Conservation (phyloP, 2,888 invertebrate genomes). For the Anthoptus insignis region DNA sequence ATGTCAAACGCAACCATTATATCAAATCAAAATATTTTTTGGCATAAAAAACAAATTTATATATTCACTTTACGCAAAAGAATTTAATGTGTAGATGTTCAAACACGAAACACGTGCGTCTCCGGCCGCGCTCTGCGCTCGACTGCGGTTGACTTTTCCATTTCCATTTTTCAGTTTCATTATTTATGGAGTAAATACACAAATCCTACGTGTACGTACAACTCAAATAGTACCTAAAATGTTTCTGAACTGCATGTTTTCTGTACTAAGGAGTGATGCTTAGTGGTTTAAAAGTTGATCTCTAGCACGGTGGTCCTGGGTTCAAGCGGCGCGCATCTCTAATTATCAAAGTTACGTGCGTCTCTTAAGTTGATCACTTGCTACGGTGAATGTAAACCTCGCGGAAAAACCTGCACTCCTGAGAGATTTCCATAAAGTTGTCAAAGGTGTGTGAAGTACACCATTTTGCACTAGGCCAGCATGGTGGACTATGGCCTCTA, state of each 20-base stretch:
- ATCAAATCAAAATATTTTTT: slow-evolving; percentile 2
- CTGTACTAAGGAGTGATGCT: not conserved
- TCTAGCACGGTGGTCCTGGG: no score
- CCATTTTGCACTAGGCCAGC: no score
- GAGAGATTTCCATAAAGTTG: no score
- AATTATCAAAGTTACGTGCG: no score
- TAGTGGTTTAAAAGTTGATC: no score
- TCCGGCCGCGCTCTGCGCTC: slow-evolving; percentile 70
- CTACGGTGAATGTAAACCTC: no score
- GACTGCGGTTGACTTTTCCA: slow-evolving; percentile 71
- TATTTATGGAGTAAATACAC: slow-evolving; percentile 47
- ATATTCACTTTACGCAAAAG: slow-evolving; percentile 54
- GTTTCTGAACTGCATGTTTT: slow-evolving; percentile 2
- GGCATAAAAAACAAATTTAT: slow-evolving; percentile 16
- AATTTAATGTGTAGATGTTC: slow-evolving; percentile 49
- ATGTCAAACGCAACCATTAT: no score
- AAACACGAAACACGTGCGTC: slow-evolving; percentile 60
- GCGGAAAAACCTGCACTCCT: no score
- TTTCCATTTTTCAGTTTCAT: slow-evolving; percentile 61
- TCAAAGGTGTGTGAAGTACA: no score
- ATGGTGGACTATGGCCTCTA: no score
- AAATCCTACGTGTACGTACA: slow-evolving; percentile 18
- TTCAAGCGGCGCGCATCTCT: no score
- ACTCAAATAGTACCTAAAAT: slow-evolving; percentile 7
- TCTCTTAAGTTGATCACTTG: no score